A percentile compares a stretch with the other conserved stretches of the same genome.
Conservation (phyloP, 2,888 invertebrate species). For the Cephus sareptanus region DNA sequence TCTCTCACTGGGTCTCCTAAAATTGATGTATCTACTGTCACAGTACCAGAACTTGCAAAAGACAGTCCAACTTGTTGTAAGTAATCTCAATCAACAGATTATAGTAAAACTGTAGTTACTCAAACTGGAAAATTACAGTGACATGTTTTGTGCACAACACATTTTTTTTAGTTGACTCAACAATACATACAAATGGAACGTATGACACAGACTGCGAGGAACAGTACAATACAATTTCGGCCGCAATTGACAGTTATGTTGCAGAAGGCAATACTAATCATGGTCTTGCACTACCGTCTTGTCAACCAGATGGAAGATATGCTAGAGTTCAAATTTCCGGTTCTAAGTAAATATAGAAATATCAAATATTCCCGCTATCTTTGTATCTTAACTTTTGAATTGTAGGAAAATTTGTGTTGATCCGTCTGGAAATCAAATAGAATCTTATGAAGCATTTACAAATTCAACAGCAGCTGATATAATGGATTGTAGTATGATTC, state of each 20-base stretch:
- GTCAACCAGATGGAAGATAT: constrained; percentile 69
- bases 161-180: constrained; percentile 56
- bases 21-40: constrained; percentile 49
- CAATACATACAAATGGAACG: constrained; percentile 54
- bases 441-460: constrained; percentile 66
- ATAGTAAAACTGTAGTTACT: not conserved
- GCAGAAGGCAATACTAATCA: constrained; percentile 41
- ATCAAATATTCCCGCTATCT: not conserved
- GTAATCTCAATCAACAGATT: constrained; percentile 27
- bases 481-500: constrained; percentile 75
- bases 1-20: constrained; percentile 68
- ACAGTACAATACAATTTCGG: constrained; percentile 51
- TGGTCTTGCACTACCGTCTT: constrained; percentile 62
- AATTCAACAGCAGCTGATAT: constrained; percentile 60
- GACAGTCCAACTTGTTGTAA: constrained; percentile 63
- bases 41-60: constrained; percentile 51
- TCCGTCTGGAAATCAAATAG: constrained; percentile 69
- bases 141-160: not conserved
- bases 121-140: not conserved
- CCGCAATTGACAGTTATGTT: constrained; percentile 47
- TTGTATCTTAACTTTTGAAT: constrained; percentile 28
- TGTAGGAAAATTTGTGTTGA: constrained; percentile 72
- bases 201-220: constrained; percentile 66
- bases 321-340: constrained; percentile 62
- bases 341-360: constrained; percentile 53